Evolutionary conservation across 2,113 vertebrate species (phyloP), one percentile per base, ranked within the genome.

Genomic region (Pterocles burchelli): DNA sequence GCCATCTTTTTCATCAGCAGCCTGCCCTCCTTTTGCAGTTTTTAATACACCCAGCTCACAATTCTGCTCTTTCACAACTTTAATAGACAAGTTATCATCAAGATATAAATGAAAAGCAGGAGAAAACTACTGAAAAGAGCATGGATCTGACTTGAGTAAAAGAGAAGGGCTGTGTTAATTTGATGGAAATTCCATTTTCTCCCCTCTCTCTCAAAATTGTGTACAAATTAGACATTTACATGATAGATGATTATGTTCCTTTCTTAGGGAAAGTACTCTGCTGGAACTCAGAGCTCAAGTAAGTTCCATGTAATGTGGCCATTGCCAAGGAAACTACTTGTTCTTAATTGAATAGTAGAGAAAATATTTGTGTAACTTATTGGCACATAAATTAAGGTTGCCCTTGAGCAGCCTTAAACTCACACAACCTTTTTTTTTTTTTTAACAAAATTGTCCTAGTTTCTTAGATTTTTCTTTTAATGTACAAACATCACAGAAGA

Each of bases 331-430:
- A 94, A 96, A 97, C 96, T 92, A 41, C 90, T 96, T 97, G 95
- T 97, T 97, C 97, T 97, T 97, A 96, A 97, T 93, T 97, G 96
- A 97, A 97, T 87, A 93, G 95, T 87, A 97, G 96, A 97, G 97
- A 97, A 97, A 97, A 97, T 97, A 97, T 97, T 97, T 97, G 96
- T 97, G 93, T 92, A 97, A 96, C 96, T 97, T 97, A 97, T 97
- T 97, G 96, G 94, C 96, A 97, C 94, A 97, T 97, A 97, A 97
- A 97, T 97, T 97, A 97, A 95, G 90, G 72, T 92, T 97, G 96
- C 95, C 96, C 94, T 95, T 95, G 84, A 96, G 72, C 71, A 94
- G 95, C 68, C 85, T 93, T 96, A 95, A 96, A 97, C 88, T 95
- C 94, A 95, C 95, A 96, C 72, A 94, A 79, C 36, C 51, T 85